Evolutionary conservation across 2,888 invertebrate species (phyloP).

Genomic region (Flabesymbios commensalis): DNA sequence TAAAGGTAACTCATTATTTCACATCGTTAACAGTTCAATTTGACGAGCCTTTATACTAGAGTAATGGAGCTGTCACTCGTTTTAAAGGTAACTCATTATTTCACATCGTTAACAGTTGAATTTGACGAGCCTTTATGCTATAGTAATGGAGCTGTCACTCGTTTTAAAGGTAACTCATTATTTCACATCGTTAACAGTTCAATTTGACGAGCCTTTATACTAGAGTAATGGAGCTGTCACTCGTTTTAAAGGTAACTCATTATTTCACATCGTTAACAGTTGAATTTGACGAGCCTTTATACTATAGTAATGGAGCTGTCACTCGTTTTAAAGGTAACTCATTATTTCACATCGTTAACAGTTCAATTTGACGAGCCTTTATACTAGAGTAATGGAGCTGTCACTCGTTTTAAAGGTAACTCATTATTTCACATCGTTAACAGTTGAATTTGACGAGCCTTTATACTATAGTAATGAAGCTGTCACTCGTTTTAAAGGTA

Average conservation of each 20-base stretch:
- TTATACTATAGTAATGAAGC: slow-evolving; percentile 76
- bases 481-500: slow-evolving; percentile 89
- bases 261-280: background rate
- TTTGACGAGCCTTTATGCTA: slow-evolving; percentile 67
- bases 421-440: background rate
- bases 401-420: slow-evolving; percentile 88
- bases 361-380: slow-evolving; percentile 65
- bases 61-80: slow-evolving; percentile 84
- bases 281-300: slow-evolving; percentile 65
- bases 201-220: slow-evolving; percentile 66
- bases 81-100: slow-evolving; percentile 74
- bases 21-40: background rate
- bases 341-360: background rate
- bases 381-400: slow-evolving; percentile 75
- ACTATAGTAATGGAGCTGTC: slow-evolving; percentile 76
- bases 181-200: background rate
- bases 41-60: slow-evolving; percentile 69
- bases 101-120: background rate
- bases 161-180: slow-evolving; percentile 77
- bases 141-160: slow-evolving; percentile 83
- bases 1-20: slow-evolving; percentile 70
- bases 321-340: slow-evolving; percentile 86
- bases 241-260: slow-evolving; percentile 80
- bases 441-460: slow-evolving; percentile 62
- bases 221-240: slow-evolving; percentile 81